Evolutionary conservation across 2,113 vertebrate species (phyloP), one percentile per base, ranked within the genome.

Genomic region (Cebus imitator): DNA sequence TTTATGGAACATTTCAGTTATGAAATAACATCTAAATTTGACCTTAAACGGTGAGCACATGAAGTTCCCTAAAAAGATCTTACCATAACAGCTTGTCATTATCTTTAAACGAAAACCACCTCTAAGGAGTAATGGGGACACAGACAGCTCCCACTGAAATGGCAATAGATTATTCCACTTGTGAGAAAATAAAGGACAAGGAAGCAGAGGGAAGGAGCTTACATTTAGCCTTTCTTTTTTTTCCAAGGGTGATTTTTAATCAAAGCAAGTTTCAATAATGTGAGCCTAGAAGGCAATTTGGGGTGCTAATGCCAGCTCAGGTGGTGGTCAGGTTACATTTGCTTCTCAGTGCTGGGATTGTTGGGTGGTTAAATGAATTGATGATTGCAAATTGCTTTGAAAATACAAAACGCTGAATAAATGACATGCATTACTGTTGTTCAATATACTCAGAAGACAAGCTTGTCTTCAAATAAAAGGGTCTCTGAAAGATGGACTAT

Each of bases 381-480:
- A 96, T 96, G 91, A 87, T 93, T 95, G 90, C 80, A 97, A 92
- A 94, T 66, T 91, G 91, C 90, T 96, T 96, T 91, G 58, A 87
- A 98, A 97, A 96, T 75, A 96, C 66, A 96, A 95, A 96, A 80
- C 61, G 25, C 50, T 91, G 86, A 92, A 90, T 94, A 96, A 96
- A 90, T 52, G 61, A 86, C 92, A 95, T 14, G 37, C 93, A 96
- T 96, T 89, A 78, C 72, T 90, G 17, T 61, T 95, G 76, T 94
- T 96, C 90, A 87, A 40, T 95, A 93, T 76, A 94, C 95, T 96
- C 90, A 87, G 58, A 87, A 90, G 95, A 91, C 58, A 96, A 82
- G 91, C 75, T 90, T 58, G 66, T 82, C 78, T 95, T 50, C 50
- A 91, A 87, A 97, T 73, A 94, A 86, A 91, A 95, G 90, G 79